Conservation (phyloP, 2,888 invertebrate species). For the Trachelus troglodyta region DNA sequence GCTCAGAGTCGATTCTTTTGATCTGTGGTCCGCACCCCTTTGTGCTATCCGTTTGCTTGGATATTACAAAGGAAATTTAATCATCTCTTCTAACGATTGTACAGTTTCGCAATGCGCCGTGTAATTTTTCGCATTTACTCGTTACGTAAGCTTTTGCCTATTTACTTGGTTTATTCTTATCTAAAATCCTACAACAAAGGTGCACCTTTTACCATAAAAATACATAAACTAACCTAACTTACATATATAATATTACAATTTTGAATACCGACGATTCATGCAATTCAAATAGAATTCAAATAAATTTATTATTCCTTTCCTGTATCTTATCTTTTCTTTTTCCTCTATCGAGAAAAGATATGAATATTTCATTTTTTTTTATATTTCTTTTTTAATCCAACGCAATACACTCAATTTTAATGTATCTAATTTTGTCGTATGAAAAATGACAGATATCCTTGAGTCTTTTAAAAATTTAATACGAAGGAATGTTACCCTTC, state of each 20-base stretch:
- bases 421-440: neutral
- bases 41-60: neutral
- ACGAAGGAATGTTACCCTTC: neutral
- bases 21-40: slow-evolving; percentile 18
- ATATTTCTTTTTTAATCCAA: too few relatives aligned
- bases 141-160: neutral
- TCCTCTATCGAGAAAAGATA: too few relatives aligned
- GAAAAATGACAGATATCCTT: neutral
- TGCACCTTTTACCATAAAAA: neutral
- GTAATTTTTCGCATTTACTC: neutral
- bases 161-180: neutral
- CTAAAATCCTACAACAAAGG: neutral
- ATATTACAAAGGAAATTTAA: slow-evolving; percentile 18
- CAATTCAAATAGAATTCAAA: too few relatives aligned
- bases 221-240: neutral
- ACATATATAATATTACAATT: neutral
- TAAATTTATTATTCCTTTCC: too few relatives aligned
- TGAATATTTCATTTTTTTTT: too few relatives aligned
- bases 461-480: neutral
- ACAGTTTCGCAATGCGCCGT: neutral
- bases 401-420: neutral
- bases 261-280: neutral
- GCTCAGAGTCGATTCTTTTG: slow-evolving; percentile 20
- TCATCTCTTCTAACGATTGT: slow-evolving; percentile 24
- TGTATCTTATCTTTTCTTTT: too few relatives aligned